Conservation (phyloP, 2,113 vertebrate species). For the Gadus chalcogrammus region DNA sequence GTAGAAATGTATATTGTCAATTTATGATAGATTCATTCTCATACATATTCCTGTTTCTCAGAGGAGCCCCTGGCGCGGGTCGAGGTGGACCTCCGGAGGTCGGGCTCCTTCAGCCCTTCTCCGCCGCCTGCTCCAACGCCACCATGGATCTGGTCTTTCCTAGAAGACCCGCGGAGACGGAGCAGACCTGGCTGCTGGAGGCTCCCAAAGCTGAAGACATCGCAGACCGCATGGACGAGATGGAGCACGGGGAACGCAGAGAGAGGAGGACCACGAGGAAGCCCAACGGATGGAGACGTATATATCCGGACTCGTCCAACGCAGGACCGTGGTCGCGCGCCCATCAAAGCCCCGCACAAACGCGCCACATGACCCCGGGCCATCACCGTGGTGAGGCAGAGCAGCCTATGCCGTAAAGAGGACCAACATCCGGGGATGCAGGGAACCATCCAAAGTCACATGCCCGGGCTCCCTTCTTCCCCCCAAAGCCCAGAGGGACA, state of each 20-base stretch:
- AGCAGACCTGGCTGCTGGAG: conserved; percentile 57
- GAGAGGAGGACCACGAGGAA: conserved; percentile 48
- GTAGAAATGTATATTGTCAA: no score
- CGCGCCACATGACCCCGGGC: conserved; percentile 61
- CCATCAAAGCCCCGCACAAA: conserved; percentile 77
- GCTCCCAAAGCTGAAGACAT: not conserved
- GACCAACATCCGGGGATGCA: conserved; percentile 50
- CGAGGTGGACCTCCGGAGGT: conserved; percentile 35
- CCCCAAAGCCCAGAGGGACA: conserved; percentile 52
- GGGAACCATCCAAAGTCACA: conserved; percentile 1
- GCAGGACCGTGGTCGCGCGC: conserved; percentile 64
- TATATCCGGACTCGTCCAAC: conserved; percentile 78
- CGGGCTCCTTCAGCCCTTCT: conserved; percentile 49
- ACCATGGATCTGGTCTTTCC: not conserved
- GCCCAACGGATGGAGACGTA: conserved; percentile 75
- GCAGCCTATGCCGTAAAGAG: conserved; percentile 71
- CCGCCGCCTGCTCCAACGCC: conserved; percentile 24
- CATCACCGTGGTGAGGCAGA: conserved; percentile 62
- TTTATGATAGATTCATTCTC: not conserved
- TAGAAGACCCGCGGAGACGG: conserved; percentile 34
- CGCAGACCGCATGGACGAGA: conserved; percentile 15
- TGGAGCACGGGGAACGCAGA: conserved; percentile 34
- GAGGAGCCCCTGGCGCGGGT: conserved; percentile 26
- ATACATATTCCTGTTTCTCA: conserved; percentile 27
- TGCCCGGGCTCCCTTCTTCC: conserved; percentile 35